Base-by-base conservation (phyloP, 2,797 vertebrate genomes). In the Pygocentrus nattereri region DNA sequence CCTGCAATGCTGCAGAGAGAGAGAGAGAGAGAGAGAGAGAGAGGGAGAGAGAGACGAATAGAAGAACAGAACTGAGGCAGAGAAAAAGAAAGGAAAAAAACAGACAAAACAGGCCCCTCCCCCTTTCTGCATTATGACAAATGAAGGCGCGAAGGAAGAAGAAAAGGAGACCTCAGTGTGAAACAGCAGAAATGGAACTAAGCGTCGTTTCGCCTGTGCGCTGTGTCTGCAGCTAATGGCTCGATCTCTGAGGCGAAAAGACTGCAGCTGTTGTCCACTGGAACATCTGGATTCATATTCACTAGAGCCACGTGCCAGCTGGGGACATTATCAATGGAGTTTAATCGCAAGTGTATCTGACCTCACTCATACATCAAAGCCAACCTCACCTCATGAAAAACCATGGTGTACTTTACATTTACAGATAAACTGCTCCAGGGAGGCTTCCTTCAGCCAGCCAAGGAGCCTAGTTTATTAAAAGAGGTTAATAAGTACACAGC, bases 81-180 rank as follows among this genome's bases (percentile, higher is more conserved):
- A 44, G 79, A 31, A 11, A 81, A 23, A 81, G 59, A 62, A 25
- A 41, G 19, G 34, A 30, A 61, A 30, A 61, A 13, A 61, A 61
- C 59, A 30, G 52, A 56, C 21, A 87, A 92, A 83, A 90, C 91
- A 85, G 69, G 91, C 92, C 93, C 93, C 93, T 93, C 94, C 94
- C 93, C 94, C 94, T 93, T 93, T 94, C 94, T 96, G 95, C 95
- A 96, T 96, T 96, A 96, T 96, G 95, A 96, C 95, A 96, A 95
- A 96, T 95, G 95, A 95, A 95, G 94, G 94, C 93, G 94, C 93
- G 94, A 91, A 92, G 92, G 93, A 93, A 92, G 41, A n/a, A 68
- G 41, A 67, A 41, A 2, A 65, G 30, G 27, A 34, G 30, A 47
- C 2, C 67, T 49, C 21, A 23, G 67, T 12, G 59, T 65, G 62